A percentile compares a stretch with the other conserved stretches of the same genome.
Evolutionary conservation across 1,140 invertebrate species (phyloP).

Genomic region (Mesaphorura yosii): DNA sequence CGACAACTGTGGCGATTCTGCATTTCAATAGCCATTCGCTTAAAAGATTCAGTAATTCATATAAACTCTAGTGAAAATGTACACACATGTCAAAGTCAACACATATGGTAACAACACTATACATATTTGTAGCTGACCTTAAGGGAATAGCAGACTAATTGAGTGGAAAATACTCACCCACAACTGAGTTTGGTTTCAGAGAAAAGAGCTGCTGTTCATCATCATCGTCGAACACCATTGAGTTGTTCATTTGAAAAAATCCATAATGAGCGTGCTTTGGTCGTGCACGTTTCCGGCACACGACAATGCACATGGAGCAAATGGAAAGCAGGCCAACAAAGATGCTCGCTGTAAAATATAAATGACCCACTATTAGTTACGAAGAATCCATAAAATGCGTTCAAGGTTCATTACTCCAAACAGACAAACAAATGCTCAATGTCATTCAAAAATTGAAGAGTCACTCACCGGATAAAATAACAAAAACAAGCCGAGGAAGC

Average conservation of each 20-base stretch:
- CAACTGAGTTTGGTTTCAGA: slow-evolving; percentile 11
- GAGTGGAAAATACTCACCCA: slow-evolving; percentile 22
- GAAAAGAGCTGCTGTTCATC: slow-evolving; percentile 28
- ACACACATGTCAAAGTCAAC: no score
- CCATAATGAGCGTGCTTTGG: slow-evolving; percentile 15
- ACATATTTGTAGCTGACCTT: no score
- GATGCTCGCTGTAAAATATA: slow-evolving; percentile 19
- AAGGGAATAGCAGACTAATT: no score
- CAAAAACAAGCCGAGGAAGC: slow-evolving; percentile 57
- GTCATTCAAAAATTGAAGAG: background rate
- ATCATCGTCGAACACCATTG: slow-evolving; percentile 28
- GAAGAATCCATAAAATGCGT: no score
- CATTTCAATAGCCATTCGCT: no score
- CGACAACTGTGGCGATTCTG: no score
- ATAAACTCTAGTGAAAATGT: no score
- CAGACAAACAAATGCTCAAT: background rate
- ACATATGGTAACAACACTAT: no score
- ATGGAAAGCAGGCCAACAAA: slow-evolving; percentile 17
- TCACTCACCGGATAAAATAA: slow-evolving; percentile 52
- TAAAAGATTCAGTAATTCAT: no score
- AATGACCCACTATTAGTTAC: no score
- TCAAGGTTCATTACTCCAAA: no score
- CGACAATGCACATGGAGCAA: slow-evolving; percentile 18
- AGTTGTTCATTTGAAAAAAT: slow-evolving; percentile 26
- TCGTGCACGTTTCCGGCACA: slow-evolving; percentile 12